Evolutionary conservation across 2,113 vertebrate genomes (phyloP), one percentile per base, ranked within the genome.

Genomic region (Lepidothrix coronata): DNA sequence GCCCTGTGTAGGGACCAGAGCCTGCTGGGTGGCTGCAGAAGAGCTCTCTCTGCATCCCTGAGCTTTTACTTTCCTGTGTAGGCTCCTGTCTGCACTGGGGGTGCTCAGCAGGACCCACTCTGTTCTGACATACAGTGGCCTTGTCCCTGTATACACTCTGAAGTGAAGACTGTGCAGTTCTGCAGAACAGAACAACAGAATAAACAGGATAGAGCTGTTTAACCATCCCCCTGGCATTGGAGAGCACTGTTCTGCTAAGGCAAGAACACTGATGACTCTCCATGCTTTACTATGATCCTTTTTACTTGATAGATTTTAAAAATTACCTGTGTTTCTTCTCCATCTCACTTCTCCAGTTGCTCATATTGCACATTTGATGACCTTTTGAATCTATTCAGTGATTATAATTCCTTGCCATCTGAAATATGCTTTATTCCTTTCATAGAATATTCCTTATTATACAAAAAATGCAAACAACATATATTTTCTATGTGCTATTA

Each of bases 61-160:
- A 66, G 55, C 33, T 79, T 48, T 58, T 4, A 8, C 14, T 67
- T 65, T 27, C 54, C 11, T 43, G 14, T 51, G 20, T 11, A 22
- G n/a, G 24, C 39, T 70, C 5, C 0, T 1, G 0, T 19, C 35
- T 39, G 6, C 16, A 8, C 59, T 6, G 37, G 14, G 25, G 3
- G 43, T 24, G 37, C 31, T 41, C 74, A 37, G 78, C 9, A 27
- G 37, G 48, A 1, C 30, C 16, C 7, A 1, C n/a, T 44, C 35
- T 44, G 55, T 24, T 28, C 12, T 3, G 54, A 12, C 21, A 10
- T 18, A 10, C 37, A 14, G 24, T 15, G 49, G 8, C 51, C 46
- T 74, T 74, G 49, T 48, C n/a, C 27, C 24, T 22, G n/a, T 24
- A 49, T 39, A 1, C 35, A 8, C 24, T 2, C 4, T 6, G 66